Conservation (phyloP, 2,113 vertebrate genomes). For the Lepidothrix coronata region DNA sequence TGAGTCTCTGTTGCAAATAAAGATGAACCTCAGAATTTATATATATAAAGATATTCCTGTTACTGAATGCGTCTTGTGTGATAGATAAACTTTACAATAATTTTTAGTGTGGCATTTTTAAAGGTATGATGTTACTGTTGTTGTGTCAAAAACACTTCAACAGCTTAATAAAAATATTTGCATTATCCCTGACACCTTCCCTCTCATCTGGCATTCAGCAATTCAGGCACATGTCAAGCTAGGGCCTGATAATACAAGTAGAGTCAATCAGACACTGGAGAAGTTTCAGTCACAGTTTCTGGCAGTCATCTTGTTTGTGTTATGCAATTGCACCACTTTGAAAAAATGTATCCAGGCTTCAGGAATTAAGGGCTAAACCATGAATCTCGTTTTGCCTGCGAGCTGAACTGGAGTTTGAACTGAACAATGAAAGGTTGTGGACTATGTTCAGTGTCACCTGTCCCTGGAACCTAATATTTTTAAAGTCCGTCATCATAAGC, state of each 20-base stretch:
- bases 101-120: neutral
- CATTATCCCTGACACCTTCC: neutral
- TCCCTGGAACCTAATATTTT: neutral
- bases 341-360: slow-evolving; percentile 6
- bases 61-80: neutral
- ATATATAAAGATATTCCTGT: neutral
- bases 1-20: neutral
- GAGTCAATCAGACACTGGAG: slow-evolving; percentile 1
- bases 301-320: slow-evolving; percentile 7
- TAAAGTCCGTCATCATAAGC: neutral
- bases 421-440: neutral
- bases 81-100: neutral
- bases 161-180: slow-evolving; percentile 18
- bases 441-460: neutral
- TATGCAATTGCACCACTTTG: slow-evolving; percentile 9
- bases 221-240: neutral
- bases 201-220: slow-evolving; percentile 9
- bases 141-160: slow-evolving; percentile 15
- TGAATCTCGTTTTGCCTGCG: neutral
- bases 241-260: slow-evolving; percentile 47
- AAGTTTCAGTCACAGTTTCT: slow-evolving; percentile 1
- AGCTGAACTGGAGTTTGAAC: neutral
- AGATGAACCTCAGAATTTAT: neutral
- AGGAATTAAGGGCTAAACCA: neutral
- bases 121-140: neutral